phyloP scores from a whole-genome alignment of 2,113 vertebrate species.

The Tetrao urogallus region DNA sequence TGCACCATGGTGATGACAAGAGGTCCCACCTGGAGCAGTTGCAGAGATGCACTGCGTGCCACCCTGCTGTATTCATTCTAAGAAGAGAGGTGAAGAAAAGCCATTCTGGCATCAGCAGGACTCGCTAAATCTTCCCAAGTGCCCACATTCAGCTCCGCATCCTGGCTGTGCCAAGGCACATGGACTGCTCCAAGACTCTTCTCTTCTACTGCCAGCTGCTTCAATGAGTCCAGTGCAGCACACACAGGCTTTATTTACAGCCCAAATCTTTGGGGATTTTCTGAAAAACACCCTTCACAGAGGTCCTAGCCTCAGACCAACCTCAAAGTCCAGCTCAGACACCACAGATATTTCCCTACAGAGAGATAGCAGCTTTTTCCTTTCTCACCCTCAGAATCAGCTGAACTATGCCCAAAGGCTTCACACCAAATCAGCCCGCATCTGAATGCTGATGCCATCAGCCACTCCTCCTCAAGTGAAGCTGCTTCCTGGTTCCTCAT shows the following conservation, averaged over 20 bases:
- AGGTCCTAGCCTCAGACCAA: neutral
- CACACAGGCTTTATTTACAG: accelerated
- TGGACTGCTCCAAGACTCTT: accelerated
- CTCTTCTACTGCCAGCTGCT: neutral
- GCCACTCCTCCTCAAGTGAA: neutral
- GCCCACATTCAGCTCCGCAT: accelerated
- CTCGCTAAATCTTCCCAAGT: neutral
- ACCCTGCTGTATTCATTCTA: neutral
- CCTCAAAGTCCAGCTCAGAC: neutral
- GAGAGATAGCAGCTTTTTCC: neutral
- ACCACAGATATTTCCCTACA: neutral
- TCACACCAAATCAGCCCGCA: neutral
- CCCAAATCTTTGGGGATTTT: neutral
- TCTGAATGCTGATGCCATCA: too few species aligned
- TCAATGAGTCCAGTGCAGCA: neutral
- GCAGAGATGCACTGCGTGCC: neutral
- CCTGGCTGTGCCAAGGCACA: accelerated
- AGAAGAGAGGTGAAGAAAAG: neutral
- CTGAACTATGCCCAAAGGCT: neutral
- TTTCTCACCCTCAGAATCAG: neutral
- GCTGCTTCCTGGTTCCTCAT: neutral
- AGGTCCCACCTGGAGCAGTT: neutral
- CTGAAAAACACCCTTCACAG: neutral
- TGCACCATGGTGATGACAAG: neutral
- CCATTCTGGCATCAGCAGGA: neutral